A percentile compares a stretch with the other conserved stretches of the same genome.
phyloP scores from a whole-genome alignment of 2,113 vertebrate species.

The Nanorana parkeri region DNA sequence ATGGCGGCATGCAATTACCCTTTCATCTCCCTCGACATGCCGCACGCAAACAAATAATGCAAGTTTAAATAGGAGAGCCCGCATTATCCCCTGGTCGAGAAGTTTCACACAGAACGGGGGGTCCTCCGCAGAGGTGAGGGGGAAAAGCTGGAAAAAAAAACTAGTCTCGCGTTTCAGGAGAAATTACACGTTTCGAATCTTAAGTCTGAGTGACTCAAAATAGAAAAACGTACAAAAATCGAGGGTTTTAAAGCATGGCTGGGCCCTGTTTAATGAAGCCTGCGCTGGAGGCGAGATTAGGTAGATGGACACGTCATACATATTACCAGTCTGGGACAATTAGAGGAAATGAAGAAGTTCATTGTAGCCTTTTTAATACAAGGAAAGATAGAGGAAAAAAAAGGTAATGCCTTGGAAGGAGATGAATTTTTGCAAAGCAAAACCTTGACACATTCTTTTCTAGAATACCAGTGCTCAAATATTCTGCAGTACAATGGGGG shows the following conservation, averaged over 20 bases:
- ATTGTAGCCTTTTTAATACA: neutral
- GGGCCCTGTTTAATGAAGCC: neutral
- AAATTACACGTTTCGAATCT: neutral
- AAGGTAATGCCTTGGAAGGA: too few relatives aligned
- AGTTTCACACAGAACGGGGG: neutral
- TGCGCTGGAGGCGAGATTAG: conserved; percentile 1
- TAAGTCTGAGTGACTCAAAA: neutral
- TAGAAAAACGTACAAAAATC: neutral
- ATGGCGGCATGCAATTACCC: neutral
- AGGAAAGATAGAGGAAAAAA: too few relatives aligned
- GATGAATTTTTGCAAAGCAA: too few relatives aligned
- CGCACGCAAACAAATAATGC: neutral
- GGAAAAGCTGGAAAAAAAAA: neutral
- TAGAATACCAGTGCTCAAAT: too few relatives aligned
- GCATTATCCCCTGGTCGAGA: neutral
- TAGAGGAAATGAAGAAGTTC: conserved; percentile 2
- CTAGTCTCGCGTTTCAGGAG: neutral
- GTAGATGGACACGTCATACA: neutral
- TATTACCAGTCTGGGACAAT: neutral
- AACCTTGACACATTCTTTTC: too few relatives aligned
- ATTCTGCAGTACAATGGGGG: too few relatives aligned
- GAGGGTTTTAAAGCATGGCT: neutral
- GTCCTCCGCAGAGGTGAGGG: neutral
- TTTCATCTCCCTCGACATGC: neutral
- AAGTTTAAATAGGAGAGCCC: neutral